These are phyloP conservation scores for Eristalinus sepulchralis DNA, from an alignment of 2,888 invertebrate species.

Conservation along the genomic window DNA sequence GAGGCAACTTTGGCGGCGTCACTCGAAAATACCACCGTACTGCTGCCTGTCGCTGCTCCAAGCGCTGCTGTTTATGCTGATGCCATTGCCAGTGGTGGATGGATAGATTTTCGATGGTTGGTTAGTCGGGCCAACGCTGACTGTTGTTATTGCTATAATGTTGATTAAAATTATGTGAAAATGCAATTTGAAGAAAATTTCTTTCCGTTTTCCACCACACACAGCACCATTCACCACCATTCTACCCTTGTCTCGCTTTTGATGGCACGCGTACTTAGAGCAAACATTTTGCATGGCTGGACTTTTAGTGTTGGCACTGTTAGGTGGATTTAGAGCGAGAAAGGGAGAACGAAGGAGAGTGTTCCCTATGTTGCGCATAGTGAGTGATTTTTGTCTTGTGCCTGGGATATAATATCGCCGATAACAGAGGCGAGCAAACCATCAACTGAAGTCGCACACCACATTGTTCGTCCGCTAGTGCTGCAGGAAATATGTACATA, in stretches of 20 bases:
- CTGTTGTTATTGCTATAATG: constrained; percentile 62
- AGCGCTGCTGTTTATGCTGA: constrained; percentile 26
- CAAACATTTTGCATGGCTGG: constrained; percentile 37
- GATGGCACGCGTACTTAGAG: constrained; percentile 12
- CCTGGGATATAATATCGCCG: constrained; percentile 33
- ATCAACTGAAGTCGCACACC: background rate
- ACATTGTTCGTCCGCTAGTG: constrained; percentile 39
- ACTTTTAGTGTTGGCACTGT: constrained; percentile 30
- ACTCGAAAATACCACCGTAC: constrained; percentile 66
- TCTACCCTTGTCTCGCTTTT: constrained; percentile 10
- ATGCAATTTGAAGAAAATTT: constrained; percentile 72
- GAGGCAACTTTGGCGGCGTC: constrained; percentile 57
- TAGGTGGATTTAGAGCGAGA: constrained; percentile 19
- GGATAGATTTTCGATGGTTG: constrained; percentile 61
- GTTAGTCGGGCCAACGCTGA: constrained; percentile 37
- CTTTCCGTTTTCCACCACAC: constrained; percentile 60
- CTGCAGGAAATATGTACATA: constrained; percentile 21
- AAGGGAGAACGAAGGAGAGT: background rate
- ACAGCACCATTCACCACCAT: background rate
- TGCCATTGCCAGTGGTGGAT: constrained; percentile 37
- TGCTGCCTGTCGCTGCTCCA: constrained; percentile 29
- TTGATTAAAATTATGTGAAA: constrained; percentile 74
- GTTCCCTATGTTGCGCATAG: constrained; percentile 12
- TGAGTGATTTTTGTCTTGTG: constrained; percentile 15
- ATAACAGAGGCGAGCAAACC: constrained; percentile 4